Base-by-base conservation (phyloP, 2,797 vertebrate species). In the Melanotaenia trifasciata region DNA sequence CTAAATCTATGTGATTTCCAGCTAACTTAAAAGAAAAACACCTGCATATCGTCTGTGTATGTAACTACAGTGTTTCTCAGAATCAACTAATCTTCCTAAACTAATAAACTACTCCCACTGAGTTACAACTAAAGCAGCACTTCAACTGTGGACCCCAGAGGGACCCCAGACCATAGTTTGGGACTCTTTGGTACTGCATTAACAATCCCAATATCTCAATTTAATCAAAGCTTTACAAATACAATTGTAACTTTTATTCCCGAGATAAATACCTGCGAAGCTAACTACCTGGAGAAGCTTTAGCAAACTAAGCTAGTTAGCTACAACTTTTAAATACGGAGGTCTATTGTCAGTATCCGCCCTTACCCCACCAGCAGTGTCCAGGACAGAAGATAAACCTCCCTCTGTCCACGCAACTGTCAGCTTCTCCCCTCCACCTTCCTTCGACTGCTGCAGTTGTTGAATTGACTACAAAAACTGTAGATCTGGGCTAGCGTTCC, bases 301-400 rank as follows among this genome's bases (percentile, higher is more conserved):
- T 4, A 45, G 61, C 28, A 43, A 60, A 43, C 73, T 54, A 28
- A 30, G 43, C 50, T 64, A 24, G 60, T 70, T 58, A 67, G 72
- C 74, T 14, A 13, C 53, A 87, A 85, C 79, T 85, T 82, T 84
- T 33, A 20, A 24, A 11, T 3, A 14, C 35, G 47, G 43, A 47
- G 36, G 12, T 73, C 53, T 70, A 73, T 67, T 59, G 53, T 47
- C 80, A 26, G 65, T 43, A 60, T 76, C 86, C 91, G 84, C 87
- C 89, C 92, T 93, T 85, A 92, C 90, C 92, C 85, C 51, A 59
- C 47, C 47, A 51, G 75, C 81, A 67, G 60, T 40, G 75, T 81
- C 87, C 88, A 9, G 76, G 64, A 65, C 69, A 43, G 67, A 73
- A 51, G 66, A 71, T 3, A 28, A 63, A 63, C 72, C 66, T 57